Evolutionary conservation across 2,113 vertebrate species (phyloP).

Genomic region (Chloropsis cyanopogon): DNA sequence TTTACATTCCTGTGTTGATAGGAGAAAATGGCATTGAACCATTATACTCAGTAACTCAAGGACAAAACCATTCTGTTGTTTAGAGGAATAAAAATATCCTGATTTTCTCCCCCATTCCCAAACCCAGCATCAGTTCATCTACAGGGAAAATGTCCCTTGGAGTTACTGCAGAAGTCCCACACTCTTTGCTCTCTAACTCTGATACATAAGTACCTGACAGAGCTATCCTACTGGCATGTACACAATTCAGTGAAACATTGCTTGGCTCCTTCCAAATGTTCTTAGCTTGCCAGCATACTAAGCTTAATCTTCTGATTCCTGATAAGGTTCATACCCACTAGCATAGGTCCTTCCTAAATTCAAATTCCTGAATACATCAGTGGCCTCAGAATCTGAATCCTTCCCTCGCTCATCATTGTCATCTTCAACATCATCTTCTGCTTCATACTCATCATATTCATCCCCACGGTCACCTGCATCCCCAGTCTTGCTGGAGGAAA

Average conservation of each 20-base stretch:
- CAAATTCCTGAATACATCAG: conserved; percentile 77
- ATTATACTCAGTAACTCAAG: background rate
- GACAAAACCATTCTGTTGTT: background rate
- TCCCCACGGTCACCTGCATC: conserved; percentile 76
- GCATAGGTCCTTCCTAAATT: conserved; percentile 82
- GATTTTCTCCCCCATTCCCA: background rate
- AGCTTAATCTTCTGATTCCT: conserved; percentile 73
- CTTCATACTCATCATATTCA: conserved; percentile 78
- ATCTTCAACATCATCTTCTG: conserved; percentile 84
- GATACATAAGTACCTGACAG: background rate
- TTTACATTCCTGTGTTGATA: background rate
- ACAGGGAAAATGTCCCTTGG: background rate
- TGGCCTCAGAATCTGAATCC: conserved; percentile 76
- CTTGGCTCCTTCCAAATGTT: background rate
- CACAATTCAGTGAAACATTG: background rate
- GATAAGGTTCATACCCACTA: conserved; percentile 80
- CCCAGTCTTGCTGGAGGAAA: conserved; percentile 71
- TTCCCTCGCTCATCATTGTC: conserved; percentile 81
- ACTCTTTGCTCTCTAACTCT: background rate
- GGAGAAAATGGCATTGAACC: background rate
- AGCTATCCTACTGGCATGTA: background rate
- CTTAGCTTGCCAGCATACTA: background rate
- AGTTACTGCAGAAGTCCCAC: background rate
- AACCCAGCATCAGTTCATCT: background rate
- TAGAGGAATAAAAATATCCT: background rate